Base-by-base conservation (phyloP, 2,888 invertebrate genomes). In the Volucella inanis region DNA sequence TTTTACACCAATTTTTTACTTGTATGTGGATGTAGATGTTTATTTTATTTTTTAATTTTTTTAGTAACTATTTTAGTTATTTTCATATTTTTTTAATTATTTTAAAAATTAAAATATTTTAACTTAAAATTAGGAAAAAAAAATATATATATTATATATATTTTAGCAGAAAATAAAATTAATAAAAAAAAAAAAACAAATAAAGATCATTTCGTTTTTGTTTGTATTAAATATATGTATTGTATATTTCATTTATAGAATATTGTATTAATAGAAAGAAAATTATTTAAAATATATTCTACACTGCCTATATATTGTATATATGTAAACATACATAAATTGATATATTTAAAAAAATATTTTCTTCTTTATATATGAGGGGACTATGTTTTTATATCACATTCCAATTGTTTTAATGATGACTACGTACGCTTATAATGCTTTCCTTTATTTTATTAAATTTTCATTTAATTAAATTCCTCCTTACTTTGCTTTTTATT, bases 331-430 rank as follows among this genome's bases (percentile, higher is more conserved):
- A 79, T 57, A 71, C 65, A 78, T 72, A 79, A 71, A 79, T 74
- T 39, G 72, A 80, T 67, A 80, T 79, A 65, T 76, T 76, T 68
- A 62, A 76, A 65, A n/a, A 72, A 65, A 71, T 64, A 70, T 39
- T 55, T 52, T 39, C 14, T 31, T 67, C 31, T 76, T 81, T 74
- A 81, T 85, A 81, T 81, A 89, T 89, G 90, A 91, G 89, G 91
- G 91, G 91, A 92, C 91, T 91, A 90, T 90, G 90, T 90, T 89
- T 88, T 90, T 90, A 90, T 91, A 91, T 91, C 91, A 91, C 91
- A 91, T 91, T 91, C 91, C 91, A 91, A 91, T 92, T 91, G 88
- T 89, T 88, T 90, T 87, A 85, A 78, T 88, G 87, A 82, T 89
- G 88, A 88, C 89, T 89, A 88, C 87, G 87, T 89, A 88, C 87